Evolutionary conservation across 2,113 vertebrate species (phyloP), one percentile per base, ranked within the genome.

Genomic region (Chaetodon trifascialis): DNA sequence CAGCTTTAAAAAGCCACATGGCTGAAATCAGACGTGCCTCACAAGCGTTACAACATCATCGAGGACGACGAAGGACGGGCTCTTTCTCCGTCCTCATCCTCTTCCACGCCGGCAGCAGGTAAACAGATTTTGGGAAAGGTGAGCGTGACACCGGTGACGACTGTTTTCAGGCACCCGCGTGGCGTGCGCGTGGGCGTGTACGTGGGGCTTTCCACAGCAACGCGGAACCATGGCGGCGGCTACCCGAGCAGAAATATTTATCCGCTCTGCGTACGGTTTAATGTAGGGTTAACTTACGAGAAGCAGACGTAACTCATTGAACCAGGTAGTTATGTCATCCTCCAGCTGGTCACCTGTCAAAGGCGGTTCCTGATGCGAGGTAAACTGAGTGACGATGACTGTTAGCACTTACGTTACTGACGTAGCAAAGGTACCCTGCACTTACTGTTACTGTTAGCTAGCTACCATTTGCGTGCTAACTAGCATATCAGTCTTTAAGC

Each of bases 181-280:
- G 49, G 40, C 76, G 70, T 51, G 47, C 14, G 34, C 6, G 55
- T n/a, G 54, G n/a, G 25, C 19, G 40, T 9, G 71, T 49, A 60
- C 19, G 51, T 44, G 73, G 49, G 66, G 56, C 4, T 62, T 75
- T 71, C 80, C 80, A 63, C 34, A 7, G 69, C 23, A 58, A 59
- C 49, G 49, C 56, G 52, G 23, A 86, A 70, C 77, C 81, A 80
- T 76, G 86, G 86, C 55, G 34, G 74, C 76, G 30, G 52, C 76
- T 4, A 5, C 38, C 60, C 21, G 0, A 5, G 25, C 62, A 15
- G 36, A 63, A 40, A 70, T 36, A 15, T 14, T 0, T 49, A 5
- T 17, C 9, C 2, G 7, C 15, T 38, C 52, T 4, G 1, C 30
- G 47, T 17, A 30, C 14, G 25, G 21, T 66, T 46, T 76, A 1